Percentiles rank a stretch among this genome's conserved stretches.
These are phyloP conservation scores for Drosophila pseudotalamancana DNA, from an alignment of 2,888 invertebrate genomes.

Conservation along the genomic window DNA sequence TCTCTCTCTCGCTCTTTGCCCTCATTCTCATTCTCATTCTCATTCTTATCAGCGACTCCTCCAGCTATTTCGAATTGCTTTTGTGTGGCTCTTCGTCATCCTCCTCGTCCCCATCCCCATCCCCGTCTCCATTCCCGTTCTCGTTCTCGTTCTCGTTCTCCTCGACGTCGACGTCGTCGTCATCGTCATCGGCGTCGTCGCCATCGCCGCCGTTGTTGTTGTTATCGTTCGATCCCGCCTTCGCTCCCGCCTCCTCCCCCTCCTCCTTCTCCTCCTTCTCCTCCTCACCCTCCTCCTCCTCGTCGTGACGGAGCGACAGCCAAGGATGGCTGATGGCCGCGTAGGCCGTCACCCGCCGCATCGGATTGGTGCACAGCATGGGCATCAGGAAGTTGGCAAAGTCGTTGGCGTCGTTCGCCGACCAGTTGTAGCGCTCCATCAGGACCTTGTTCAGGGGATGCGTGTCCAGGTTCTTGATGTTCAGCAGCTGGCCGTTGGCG, in stretches of 20 bases:
- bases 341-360: conserved; percentile 94
- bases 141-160: too few relatives aligned
- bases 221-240: too few relatives aligned
- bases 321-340: conserved; percentile 97
- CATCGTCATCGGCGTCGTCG: too few relatives aligned
- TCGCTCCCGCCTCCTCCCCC: too few relatives aligned
- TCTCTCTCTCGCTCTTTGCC: too few relatives aligned
- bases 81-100: background rate
- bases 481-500: conserved; percentile 94
- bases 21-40: too few relatives aligned
- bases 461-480: conserved; percentile 96
- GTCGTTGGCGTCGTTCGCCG: conserved; percentile 91
- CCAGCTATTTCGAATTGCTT: background rate
- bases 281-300: too few relatives aligned
- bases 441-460: conserved; percentile 97
- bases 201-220: background rate
- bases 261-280: too few relatives aligned
- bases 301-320: conserved; percentile 86
- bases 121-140: too few relatives aligned
- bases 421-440: conserved; percentile 98
- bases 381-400: conserved; percentile 97
- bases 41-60: too few relatives aligned
- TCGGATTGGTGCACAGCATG: conserved; percentile 98
- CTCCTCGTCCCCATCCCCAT: too few relatives aligned
- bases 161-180: too few relatives aligned